A percentile compares a stretch with the other conserved stretches of the same genome.
Evolutionary conservation across 2,797 vertebrate species (phyloP).

Genomic region (Syndactyla subalaris): DNA sequence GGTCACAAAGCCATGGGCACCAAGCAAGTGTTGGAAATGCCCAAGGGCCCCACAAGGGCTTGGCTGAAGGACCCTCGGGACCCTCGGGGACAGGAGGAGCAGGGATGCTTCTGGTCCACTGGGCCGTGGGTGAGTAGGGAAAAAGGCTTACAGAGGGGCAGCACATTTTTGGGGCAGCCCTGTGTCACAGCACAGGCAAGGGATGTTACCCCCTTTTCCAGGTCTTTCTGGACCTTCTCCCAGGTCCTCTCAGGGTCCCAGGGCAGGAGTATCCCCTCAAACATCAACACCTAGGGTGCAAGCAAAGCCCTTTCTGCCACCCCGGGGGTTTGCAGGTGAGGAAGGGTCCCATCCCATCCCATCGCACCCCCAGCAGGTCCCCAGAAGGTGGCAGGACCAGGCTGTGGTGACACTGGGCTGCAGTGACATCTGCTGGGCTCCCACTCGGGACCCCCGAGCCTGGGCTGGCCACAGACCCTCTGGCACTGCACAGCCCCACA

Average conservation of each 20-base stretch:
- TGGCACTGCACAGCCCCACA: fast-evolving
- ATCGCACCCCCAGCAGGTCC: background rate
- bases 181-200: background rate
- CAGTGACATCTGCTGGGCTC: slow-evolving; percentile 44
- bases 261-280: background rate
- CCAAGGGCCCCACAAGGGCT: background rate
- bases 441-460: background rate
- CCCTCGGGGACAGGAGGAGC: fast-evolving
- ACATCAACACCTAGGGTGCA: background rate
- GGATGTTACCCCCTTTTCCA: background rate
- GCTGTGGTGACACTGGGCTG: background rate
- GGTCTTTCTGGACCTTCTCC: background rate
- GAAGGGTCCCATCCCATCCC: background rate
- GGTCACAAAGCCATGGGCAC: background rate
- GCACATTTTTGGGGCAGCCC: background rate
- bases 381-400: background rate
- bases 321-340: fast-evolving
- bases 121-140: background rate
- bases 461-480: background rate
- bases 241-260: fast-evolving
- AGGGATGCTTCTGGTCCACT: background rate
- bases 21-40: background rate
- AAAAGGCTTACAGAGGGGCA: background rate
- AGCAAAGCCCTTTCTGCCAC: background rate
- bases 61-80: background rate